Base-by-base conservation (phyloP, 2,797 vertebrate genomes). In the Enteromius anoplus region DNA sequence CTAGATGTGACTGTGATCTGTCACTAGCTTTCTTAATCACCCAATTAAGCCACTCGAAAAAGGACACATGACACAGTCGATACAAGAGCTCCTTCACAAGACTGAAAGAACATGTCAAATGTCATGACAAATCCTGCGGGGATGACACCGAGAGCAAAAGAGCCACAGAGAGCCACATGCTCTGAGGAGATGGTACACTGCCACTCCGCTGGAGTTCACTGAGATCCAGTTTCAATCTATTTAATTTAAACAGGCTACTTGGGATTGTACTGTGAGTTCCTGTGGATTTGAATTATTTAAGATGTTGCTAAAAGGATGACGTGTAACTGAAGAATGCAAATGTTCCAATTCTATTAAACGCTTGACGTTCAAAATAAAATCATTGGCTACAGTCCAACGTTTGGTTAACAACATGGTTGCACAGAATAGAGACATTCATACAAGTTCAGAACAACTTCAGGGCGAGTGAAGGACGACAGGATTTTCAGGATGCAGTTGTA, bases 271-370 rank as follows among this genome's bases (percentile, higher is more conserved):
- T 15, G 29, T 51, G 55, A 75, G 21, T 73, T 73, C 49, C 71
- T 37, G 71, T 55, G 71, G 49, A 55, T 73, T 2, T 75, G 11
- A 53, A 73, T 73, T n/a, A 73, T 21, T 32, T n/a, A 53, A n/a
- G 32, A 53, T 73, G 71, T 34, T 73, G 29, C 19, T 29, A 34
- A 73, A 14, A 53, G 19, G 70, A 53, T 53, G 47, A n/a, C 0
- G 19, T 32, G 51, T 53, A 14, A 53, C 71, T n/a, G 49, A 51
- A 73, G 19, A 73, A 32, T 34, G 47, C 29, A n/a, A 34, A 73
- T 72, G 26, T 51, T 72, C 47, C 21, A 34, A 32, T 34, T 32
- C 0, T 21, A 51, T 71, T 49, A 9, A 55, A 55, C 53, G 9
- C 7, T 55, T n/a, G 21, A n/a, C 0, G 7, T 55, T 2, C 51